Evolutionary conservation across 2,113 vertebrate species (phyloP).

Genomic region (Brienomyrus longianalis): DNA sequence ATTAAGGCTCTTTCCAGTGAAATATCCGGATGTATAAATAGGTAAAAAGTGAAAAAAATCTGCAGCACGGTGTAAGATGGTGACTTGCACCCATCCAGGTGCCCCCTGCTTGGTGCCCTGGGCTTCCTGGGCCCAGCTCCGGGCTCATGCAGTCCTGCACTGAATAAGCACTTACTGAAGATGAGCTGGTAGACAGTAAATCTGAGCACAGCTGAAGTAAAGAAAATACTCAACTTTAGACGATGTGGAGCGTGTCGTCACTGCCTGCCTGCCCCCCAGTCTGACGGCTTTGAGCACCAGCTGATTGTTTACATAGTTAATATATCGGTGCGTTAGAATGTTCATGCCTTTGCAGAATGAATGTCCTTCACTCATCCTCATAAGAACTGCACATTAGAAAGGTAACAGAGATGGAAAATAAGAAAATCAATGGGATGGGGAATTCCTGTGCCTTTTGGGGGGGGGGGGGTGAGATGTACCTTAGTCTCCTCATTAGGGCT

Average conservation of each 20-base stretch:
- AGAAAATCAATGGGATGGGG: conserved; percentile 27
- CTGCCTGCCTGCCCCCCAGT: neutral
- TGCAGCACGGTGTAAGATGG: neutral
- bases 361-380: neutral
- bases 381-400: neutral
- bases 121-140: neutral
- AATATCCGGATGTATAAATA: neutral
- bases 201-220: neutral
- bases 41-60: neutral
- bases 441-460: conserved; percentile 17
- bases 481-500: conserved; percentile 79
- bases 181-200: neutral
- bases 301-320: neutral
- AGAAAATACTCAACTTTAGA: neutral
- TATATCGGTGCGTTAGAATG: neutral
- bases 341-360: neutral
- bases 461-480: conserved; percentile 45
- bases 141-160: neutral
- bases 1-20: neutral
- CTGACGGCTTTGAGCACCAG: neutral
- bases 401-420: neutral
- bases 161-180: neutral
- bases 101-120: neutral
- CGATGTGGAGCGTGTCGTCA: neutral
- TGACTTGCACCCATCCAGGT: neutral